Base-by-base conservation (phyloP, 2,888 invertebrate species). In the Athrips mouffetella region DNA sequence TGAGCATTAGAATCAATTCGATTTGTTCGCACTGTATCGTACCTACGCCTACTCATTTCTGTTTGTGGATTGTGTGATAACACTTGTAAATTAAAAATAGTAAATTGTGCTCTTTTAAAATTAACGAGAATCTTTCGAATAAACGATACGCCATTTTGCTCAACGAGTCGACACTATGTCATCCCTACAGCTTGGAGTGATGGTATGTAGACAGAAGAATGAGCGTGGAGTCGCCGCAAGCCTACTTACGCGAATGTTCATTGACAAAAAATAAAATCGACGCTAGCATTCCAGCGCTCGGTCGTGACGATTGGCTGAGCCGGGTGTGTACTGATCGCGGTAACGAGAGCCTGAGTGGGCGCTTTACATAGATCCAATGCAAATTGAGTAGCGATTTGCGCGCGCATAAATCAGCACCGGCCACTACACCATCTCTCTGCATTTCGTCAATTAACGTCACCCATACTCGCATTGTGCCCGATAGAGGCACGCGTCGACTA, bases 351-450 rank as follows among this genome's bases (percentile, higher is more conserved):
- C 60, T 65, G 67, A 76, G 74, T 73, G 73, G 73, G 75, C 70
- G 76, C 70, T 76, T 76, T 78, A 79, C 77, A 79, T 74, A 79
- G 76, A 79, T 80, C 70, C 70, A 72, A 83, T 82, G 80, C 78
- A 80, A 84, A 82, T 82, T 72, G 73, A 73, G 73, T 71, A 70
- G 70, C 71, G 76, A 77, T 78, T 76, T 73, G 73, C 66, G 68
- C 65, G 62, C 64, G 70, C 70, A 78, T 80, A 80, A 76, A 76
- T 82, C 72, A 70, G 62, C 57, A 54, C 57, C 58, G 52, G 63
- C 64, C 53, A 63, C 53, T 66, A 62, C 33, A 35, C 33, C 18
- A 30, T 59, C 63, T 69, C 63, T 67, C 67, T 59, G 67, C 63
- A 68, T 76, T 78, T 80, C 73, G 71, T 79, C 79, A 81, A 81